phyloP scores from a whole-genome alignment of 2,888 invertebrate species.

The Lasioglossum villosulum region DNA sequence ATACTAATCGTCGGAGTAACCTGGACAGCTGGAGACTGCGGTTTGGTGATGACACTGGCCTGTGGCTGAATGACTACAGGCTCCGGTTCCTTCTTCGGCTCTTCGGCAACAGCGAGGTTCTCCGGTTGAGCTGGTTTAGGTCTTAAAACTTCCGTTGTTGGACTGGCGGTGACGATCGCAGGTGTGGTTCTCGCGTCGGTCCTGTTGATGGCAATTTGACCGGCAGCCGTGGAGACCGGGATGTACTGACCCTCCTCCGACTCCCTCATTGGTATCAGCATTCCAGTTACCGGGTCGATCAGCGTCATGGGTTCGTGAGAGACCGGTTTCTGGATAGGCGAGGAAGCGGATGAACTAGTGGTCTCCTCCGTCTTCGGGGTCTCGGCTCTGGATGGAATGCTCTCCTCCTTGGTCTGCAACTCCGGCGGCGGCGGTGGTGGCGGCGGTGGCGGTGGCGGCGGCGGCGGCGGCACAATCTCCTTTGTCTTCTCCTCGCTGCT shows the following conservation, averaged over 20 bases:
- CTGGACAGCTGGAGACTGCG: constrained; percentile 76
- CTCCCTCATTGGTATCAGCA: constrained; percentile 89
- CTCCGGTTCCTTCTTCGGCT: constrained; percentile 73
- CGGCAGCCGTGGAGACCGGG: constrained; percentile 84
- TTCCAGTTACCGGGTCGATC: constrained; percentile 91
- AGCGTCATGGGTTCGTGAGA: constrained; percentile 87
- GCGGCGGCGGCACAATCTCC: constrained; percentile 53
- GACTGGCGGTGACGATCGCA: constrained; percentile 59
- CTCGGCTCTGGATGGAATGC: constrained; percentile 57
- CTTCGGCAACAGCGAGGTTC: constrained; percentile 81
- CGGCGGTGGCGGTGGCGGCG: constrained; percentile 12
- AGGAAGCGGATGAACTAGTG: constrained; percentile 48
- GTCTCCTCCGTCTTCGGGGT: constrained; percentile 71
- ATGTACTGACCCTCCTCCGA: constrained; percentile 90
- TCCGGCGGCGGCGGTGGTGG: constrained; percentile 45
- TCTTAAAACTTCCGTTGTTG: constrained; percentile 66
- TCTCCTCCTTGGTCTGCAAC: constrained; percentile 62
- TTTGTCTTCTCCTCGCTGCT: constrained; percentile 87
- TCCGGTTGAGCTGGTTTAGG: constrained; percentile 80
- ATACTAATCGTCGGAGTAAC: constrained; percentile 65
- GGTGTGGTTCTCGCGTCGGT: constrained; percentile 65
- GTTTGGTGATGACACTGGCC: constrained; percentile 78
- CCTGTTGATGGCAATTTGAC: constrained; percentile 68
- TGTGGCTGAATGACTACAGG: constrained; percentile 59
- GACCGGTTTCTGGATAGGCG: constrained; percentile 72